Evolutionary conservation across 2,797 vertebrate genomes (phyloP).

Genomic region (Danio kyathit): DNA sequence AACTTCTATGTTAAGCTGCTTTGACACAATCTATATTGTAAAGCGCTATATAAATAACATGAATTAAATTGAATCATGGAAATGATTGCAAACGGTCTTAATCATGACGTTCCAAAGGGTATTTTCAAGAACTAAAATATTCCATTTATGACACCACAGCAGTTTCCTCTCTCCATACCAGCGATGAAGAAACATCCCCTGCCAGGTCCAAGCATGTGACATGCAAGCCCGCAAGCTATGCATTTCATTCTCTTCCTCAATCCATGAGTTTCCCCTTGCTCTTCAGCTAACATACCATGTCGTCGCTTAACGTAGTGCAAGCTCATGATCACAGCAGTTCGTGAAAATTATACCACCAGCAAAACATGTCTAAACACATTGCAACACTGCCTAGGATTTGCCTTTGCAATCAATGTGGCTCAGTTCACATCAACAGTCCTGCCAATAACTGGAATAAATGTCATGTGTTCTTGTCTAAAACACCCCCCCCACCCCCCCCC

Average conservation of each 20-base stretch:
- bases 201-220: conserved; percentile 14
- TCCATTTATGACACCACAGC: conserved; percentile 27
- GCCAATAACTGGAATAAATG: conserved; percentile 19
- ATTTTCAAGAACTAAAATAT: conserved; percentile 31
- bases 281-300: not conserved
- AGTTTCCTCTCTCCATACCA: conserved; percentile 6
- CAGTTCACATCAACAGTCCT: conserved; percentile 26
- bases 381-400: conserved; percentile 10
- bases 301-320: not conserved
- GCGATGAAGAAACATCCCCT: not conserved
- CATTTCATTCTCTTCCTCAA: conserved; percentile 4
- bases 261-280: not conserved
- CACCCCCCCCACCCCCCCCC: no score
- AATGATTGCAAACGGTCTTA: not conserved
- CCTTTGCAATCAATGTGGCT: conserved; percentile 25
- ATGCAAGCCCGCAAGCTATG: not conserved
- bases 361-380: conserved; percentile 38
- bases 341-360: conserved; percentile 31
- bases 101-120: not conserved
- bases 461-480: conserved; percentile 37
- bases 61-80: not conserved
- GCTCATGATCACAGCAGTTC: conserved; percentile 3
- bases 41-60: no score
- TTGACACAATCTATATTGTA: no score
- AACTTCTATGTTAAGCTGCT: no score